Percentiles rank a stretch among this genome's conserved stretches.
Conservation (phyloP, 2,888 invertebrate species). For the Galerucella nymphaeae region DNA sequence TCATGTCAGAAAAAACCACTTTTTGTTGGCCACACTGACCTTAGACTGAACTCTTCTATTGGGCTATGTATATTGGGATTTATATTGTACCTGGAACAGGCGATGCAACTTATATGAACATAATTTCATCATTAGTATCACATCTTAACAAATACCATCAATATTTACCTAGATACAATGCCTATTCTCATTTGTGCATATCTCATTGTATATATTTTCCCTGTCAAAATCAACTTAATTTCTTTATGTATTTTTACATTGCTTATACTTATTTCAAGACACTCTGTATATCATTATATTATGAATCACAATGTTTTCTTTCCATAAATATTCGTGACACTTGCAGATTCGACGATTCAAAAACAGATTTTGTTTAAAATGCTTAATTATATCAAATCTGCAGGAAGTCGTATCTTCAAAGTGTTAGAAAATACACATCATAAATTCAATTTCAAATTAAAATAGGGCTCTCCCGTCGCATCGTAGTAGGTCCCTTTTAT, state of each 20-base stretch:
- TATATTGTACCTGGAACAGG: too few species aligned
- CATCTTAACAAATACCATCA: too few species aligned
- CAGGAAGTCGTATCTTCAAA: constrained; percentile 62
- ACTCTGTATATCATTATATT: not conserved
- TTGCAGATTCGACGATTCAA: constrained; percentile 49
- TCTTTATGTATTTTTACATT: not conserved
- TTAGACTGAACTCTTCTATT: too few species aligned
- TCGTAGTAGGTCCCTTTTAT: constrained; percentile 14
- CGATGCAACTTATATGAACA: too few species aligned
- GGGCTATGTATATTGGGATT: too few species aligned
- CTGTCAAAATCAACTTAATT: too few species aligned
- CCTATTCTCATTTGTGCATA: too few species aligned
- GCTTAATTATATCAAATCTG: constrained; percentile 61
- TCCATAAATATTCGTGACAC: constrained; percentile 36
- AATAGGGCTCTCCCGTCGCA: constrained; percentile 52
- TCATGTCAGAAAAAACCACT: too few species aligned
- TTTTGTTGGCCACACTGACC: too few species aligned
- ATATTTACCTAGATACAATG: too few species aligned
- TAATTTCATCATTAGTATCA: too few species aligned
- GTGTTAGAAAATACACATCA: constrained; percentile 61
- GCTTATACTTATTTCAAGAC: not conserved
- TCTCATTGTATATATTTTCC: too few species aligned
- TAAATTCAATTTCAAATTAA: constrained; percentile 63
- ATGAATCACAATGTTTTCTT: constrained; percentile 4
- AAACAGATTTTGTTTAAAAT: constrained; percentile 53